A percentile compares a stretch with the other conserved stretches of the same genome.
Evolutionary conservation across 2,888 invertebrate species (phyloP).

Genomic region (Chesias legatella): DNA sequence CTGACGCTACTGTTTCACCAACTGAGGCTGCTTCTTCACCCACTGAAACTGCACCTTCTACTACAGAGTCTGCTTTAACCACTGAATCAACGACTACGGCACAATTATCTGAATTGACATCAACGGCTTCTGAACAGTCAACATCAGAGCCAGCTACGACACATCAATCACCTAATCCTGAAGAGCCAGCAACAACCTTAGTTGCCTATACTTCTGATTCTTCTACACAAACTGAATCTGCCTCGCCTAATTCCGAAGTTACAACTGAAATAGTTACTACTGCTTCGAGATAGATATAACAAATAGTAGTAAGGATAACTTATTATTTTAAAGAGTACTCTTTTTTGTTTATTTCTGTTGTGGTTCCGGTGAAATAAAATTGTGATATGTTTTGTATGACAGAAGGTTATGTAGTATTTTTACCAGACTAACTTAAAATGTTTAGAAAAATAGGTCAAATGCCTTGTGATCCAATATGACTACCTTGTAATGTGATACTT

Average conservation of each 20-base stretch:
- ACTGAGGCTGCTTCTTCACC: conserved; percentile 11
- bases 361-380: too few relatives aligned
- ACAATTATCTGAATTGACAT: conserved; percentile 1
- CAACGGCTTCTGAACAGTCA: conserved; percentile 5
- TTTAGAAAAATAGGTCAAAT: too few relatives aligned
- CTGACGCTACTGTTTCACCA: conserved; percentile 14
- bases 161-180: conserved; percentile 8
- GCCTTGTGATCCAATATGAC: too few relatives aligned
- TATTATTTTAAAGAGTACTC: conserved; percentile 3
- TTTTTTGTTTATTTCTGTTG: conserved; percentile 9
- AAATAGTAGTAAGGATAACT: not conserved
- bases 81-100: conserved; percentile 11
- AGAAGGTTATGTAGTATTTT: not conserved
- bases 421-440: too few relatives aligned
- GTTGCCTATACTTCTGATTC: conserved; percentile 1
- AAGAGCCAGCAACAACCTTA: conserved; percentile 5
- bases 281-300: conserved; percentile 23
- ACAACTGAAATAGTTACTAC: conserved; percentile 31
- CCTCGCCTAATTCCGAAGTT: conserved; percentile 23
- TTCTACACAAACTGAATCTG: conserved; percentile 4
- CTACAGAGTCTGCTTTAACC: conserved; percentile 8
- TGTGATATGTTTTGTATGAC: not conserved
- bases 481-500: too few relatives aligned
- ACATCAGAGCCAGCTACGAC: conserved; percentile 13
- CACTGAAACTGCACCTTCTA: conserved; percentile 7